Evolutionary conservation across 2,113 vertebrate species (phyloP), one percentile per base, ranked within the genome.

Genomic region (Pelodiscus sinensis): DNA sequence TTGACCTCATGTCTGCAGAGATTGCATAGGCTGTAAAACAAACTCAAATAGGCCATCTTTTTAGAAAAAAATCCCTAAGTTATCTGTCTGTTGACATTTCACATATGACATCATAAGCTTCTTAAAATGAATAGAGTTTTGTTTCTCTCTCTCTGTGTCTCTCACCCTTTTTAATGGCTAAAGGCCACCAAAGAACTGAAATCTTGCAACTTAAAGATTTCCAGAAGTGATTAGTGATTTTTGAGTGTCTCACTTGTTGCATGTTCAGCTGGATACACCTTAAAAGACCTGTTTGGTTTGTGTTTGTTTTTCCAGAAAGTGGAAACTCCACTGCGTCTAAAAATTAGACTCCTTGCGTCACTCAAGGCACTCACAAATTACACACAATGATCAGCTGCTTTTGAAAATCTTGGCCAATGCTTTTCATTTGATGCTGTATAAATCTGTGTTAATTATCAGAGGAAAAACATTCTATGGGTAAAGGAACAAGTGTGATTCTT

Each of bases 41-140:
- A 90, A 71, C 97, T 96, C 95, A 97, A 97, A 94, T 97, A 97
- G 96, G 96, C 96, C 96, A 97, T 95, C 95, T 97, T 96, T 62
- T 94, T 86, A 92, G 87, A 82, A 95, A 96, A 97, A n/a, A 96
- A 97, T 84, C 81, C 82, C 92, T 94, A 96, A 88, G 96, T 96
- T 71, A 71, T 44, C 44, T n/a, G 65, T 91, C 79, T 96, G 91
- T 96, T 95, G 93, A 89, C 93, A 96, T 97, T 96, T 97, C 91
- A 96, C 92, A 92, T 80, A 87, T 95, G 96, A 96, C 92, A 93
- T 95, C 92, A 95, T 97, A 97, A 96, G 93, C 95, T 95, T 94
- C 96, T 97, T 97, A 97, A 93, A 94, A 96, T 93, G 82, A 96
- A 95, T 92, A 80, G 91, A 97, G 94, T 95, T 95, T 54, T 73